A percentile compares a stretch with the other conserved stretches of the same genome.
phyloP scores from a whole-genome alignment of 2,113 vertebrate genomes.

The Tyrannus savana region DNA sequence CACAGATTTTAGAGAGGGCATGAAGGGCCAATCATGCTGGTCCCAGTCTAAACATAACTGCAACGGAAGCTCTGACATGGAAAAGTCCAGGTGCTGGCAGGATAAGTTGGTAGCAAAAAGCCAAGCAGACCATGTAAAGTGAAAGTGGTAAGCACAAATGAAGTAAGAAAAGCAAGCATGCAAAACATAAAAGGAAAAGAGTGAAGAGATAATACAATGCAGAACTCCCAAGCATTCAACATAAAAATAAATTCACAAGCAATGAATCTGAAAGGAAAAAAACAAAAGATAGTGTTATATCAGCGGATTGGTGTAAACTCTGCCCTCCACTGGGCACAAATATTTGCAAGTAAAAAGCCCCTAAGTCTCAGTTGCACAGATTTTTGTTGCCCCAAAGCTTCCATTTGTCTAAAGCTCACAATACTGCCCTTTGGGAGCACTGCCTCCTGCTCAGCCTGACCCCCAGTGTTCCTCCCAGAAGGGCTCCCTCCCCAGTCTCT shows the following conservation, averaged over 20 bases:
- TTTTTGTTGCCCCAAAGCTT: neutral
- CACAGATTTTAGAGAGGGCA: slow-evolving; percentile 87
- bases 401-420: neutral
- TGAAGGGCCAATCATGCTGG: slow-evolving; percentile 87
- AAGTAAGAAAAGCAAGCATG: slow-evolving; percentile 50
- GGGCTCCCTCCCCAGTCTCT: neutral
- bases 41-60: slow-evolving; percentile 89
- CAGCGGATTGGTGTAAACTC: neutral
- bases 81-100: slow-evolving; percentile 83
- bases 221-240: slow-evolving; percentile 11
- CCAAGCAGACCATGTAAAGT: slow-evolving; percentile 57
- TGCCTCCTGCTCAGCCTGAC: neutral
- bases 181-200: slow-evolving; percentile 52
- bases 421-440: neutral
- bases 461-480: neutral
- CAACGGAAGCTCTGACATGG: slow-evolving; percentile 86
- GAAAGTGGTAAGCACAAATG: neutral
- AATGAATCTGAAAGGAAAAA: slow-evolving; percentile 35
- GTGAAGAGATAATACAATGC: neutral
- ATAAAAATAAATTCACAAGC: neutral
- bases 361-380: neutral
- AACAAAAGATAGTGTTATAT: neutral
- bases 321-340: neutral
- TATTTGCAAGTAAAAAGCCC: neutral
- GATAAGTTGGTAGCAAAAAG: slow-evolving; percentile 47